phyloP scores from a whole-genome alignment of 2,888 invertebrate genomes.

The Dioctria rufipes region DNA sequence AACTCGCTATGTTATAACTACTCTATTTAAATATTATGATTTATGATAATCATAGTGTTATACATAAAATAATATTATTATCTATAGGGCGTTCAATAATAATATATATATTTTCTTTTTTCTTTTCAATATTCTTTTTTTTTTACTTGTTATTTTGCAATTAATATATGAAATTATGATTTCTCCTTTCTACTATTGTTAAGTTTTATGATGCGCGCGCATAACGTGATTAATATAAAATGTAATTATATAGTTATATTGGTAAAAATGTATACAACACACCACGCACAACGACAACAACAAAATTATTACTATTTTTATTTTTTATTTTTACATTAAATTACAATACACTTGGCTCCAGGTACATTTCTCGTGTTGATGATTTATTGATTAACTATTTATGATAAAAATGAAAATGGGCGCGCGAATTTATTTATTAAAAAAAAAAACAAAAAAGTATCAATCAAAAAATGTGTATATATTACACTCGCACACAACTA shows the following conservation, averaged over 20 bases:
- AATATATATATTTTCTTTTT: too few species aligned
- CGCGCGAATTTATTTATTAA: too few species aligned
- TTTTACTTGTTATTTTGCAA: constrained; percentile 44
- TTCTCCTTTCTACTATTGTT: constrained; percentile 1
- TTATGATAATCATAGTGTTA: neutral
- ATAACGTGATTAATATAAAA: neutral
- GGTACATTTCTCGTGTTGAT: too few species aligned
- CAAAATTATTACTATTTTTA: too few species aligned
- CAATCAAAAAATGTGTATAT: too few species aligned
- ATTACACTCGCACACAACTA: too few species aligned
- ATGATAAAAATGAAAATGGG: too few species aligned
- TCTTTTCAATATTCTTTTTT: too few species aligned
- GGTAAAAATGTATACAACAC: neutral
- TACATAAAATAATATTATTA: neutral
- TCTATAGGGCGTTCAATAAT: constrained; percentile 39
- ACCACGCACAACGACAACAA: too few species aligned
- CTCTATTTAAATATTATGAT: constrained; percentile 15
- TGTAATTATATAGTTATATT: constrained; percentile 13
- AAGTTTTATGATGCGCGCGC: constrained; percentile 14
- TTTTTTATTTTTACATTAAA: neutral
- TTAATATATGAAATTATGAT: neutral
- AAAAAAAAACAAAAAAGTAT: too few species aligned
- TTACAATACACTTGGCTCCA: too few species aligned
- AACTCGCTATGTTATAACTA: constrained; percentile 35
- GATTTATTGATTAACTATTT: too few species aligned